phyloP scores from a whole-genome alignment of 2,113 vertebrate genomes.

The Eublepharis macularius region DNA sequence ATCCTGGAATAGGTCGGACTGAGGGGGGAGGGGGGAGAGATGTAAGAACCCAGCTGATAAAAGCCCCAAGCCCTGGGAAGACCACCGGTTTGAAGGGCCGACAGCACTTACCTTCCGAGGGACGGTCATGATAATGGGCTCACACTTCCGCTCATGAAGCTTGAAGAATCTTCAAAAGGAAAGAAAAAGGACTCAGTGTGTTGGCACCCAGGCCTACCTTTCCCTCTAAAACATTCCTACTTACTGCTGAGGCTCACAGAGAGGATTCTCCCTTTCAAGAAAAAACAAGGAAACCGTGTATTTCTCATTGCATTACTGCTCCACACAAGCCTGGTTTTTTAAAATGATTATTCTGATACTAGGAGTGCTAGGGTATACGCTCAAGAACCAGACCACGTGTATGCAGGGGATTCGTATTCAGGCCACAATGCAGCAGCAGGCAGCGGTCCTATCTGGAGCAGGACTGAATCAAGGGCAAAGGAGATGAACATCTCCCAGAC shows the following conservation, averaged over 20 bases:
- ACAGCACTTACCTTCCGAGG: slow-evolving; percentile 90
- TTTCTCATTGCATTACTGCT: background rate
- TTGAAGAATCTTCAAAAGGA: slow-evolving; percentile 88
- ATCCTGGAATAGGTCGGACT: slow-evolving; percentile 98
- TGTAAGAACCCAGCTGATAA: background rate
- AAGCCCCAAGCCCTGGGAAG: background rate
- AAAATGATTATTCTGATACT: background rate
- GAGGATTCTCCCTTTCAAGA: accelerated
- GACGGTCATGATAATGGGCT: slow-evolving; percentile 98
- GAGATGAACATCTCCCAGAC: too few species aligned
- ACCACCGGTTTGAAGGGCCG: accelerated
- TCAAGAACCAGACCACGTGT: background rate
- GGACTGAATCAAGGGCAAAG: too few species aligned
- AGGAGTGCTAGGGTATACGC: background rate
- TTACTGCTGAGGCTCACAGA: accelerated
- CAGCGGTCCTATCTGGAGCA: too few species aligned
- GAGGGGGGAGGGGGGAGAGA: background rate
- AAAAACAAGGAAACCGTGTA: background rate
- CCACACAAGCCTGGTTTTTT: background rate
- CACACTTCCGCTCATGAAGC: slow-evolving; percentile 95
- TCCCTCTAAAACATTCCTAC: background rate
- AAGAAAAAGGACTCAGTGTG: background rate
- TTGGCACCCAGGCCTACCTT: too few species aligned
- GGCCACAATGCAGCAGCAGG: too few species aligned
- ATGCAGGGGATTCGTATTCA: too few species aligned